Evolutionary conservation across 2,113 vertebrate genomes (phyloP), one percentile per base, ranked within the genome.

Genomic region (Empidonax traillii): DNA sequence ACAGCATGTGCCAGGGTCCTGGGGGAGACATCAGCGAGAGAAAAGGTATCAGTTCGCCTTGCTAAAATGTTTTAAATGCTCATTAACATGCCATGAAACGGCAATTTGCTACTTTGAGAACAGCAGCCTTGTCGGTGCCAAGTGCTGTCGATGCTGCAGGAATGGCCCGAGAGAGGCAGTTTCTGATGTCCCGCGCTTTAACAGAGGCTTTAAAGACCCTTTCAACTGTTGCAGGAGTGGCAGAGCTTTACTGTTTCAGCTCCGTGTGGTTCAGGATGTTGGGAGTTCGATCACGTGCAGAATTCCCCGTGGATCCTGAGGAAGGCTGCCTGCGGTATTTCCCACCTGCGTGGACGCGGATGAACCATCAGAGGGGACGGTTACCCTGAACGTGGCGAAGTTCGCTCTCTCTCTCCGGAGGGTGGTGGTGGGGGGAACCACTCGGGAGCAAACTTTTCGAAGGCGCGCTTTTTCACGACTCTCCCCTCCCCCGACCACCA

Each of bases 391-490:
- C 71, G 37, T 8, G 39, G 2, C 33, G 51, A 33, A 10, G 19
- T 23, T 62, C 80, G 0, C 49, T 37, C 43, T 21, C 52, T 8
- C 47, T 56, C 12, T 39, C 18, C 15, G 43, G 43, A 41, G 41
- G 41, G 41, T 43, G 10, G 20, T 20, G 20, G 20, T 20, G 20
- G 20, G 46, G 46, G 51, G 22, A 17, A 25, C 43, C 55, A 0
- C 72, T 58, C n/a, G 51, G 1, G 37, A 31, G 76, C 14, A 21
- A 58, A 9, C 80, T 47, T 28, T 27, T n/a, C 31, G 12, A 31
- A 8, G 49, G 1, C 0, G 7, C 18, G 0, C 72, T 61, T 9
- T 9, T 3, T 6, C 35, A 2, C 8, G 68, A 23, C 62, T 81
- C 62, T 81, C 69, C 39, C 59, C n/a, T n/a, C 69, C 39, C 55